Evolutionary conservation across 2,797 vertebrate genomes (phyloP).

Genomic region (Malurus leucopterus): DNA sequence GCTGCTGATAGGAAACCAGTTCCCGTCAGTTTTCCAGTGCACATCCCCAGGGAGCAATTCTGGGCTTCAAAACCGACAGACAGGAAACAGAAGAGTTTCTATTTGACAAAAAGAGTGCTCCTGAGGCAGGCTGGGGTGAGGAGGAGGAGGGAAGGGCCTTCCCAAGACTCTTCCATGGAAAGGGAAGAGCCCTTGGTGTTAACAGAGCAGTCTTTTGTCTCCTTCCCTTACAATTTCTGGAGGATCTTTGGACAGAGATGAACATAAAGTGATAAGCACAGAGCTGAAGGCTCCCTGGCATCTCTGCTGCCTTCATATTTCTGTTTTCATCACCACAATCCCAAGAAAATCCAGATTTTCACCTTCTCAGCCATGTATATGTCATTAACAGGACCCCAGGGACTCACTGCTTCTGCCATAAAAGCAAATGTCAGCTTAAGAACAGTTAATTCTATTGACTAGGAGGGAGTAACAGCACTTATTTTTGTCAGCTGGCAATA

Average conservation of each 20-base stretch:
- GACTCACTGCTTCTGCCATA: background rate
- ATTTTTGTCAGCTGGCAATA: background rate
- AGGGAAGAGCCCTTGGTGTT: background rate
- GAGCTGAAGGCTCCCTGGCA: background rate
- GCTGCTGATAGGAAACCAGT: slow-evolving; percentile 1
- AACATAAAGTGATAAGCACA: rapidly evolving
- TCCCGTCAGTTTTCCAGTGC: background rate
- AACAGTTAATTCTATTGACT: slow-evolving; percentile 6
- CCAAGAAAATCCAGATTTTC: background rate
- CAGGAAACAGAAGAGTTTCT: slow-evolving; percentile 30
- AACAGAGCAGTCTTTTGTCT: background rate
- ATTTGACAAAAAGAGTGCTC: background rate
- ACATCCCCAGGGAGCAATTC: background rate
- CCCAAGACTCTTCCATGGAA: background rate
- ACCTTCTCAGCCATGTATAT: background rate
- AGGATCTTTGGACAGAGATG: background rate
- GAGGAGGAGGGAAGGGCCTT: background rate
- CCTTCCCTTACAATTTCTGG: background rate
- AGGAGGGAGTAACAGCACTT: background rate
- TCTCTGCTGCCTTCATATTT: background rate
- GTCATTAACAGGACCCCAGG: background rate
- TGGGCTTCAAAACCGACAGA: background rate
- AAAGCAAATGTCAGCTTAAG: background rate
- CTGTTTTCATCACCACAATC: background rate
- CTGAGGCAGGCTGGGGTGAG: background rate